Evolutionary conservation across 2,113 vertebrate genomes (phyloP).

Genomic region (Sigmodon hispidus): DNA sequence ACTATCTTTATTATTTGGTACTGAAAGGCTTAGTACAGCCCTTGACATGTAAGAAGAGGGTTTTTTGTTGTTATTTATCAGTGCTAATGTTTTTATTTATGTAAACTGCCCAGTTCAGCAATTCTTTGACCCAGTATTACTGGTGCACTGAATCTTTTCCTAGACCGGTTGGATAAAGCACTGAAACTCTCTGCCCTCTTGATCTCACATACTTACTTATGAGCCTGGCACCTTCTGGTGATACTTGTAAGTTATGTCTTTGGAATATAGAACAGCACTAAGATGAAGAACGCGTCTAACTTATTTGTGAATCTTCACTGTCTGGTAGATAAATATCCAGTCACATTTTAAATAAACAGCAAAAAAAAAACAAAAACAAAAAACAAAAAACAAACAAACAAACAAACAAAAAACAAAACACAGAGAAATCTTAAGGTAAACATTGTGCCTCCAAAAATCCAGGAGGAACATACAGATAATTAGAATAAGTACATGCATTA

Average conservation of each 20-base stretch:
- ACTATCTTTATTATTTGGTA: neutral
- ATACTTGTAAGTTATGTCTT: neutral
- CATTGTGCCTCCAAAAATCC: neutral
- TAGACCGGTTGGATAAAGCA: neutral
- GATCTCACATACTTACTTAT: neutral
- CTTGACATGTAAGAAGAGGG: neutral
- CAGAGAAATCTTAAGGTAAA: neutral
- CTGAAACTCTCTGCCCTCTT: neutral
- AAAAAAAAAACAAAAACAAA: neutral
- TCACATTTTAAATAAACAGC: conserved; percentile 4
- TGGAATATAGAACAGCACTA: neutral
- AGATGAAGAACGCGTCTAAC: neutral
- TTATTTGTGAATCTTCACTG: neutral
- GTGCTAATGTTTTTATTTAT: neutral
- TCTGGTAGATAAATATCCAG: neutral
- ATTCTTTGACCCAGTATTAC: conserved; percentile 13
- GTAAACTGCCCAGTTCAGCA: neutral
- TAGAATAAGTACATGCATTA: conserved; percentile 7
- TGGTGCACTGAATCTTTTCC: neutral
- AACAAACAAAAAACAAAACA: neutral
- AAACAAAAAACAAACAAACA: neutral
- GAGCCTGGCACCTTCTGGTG: neutral
- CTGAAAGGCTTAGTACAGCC: neutral
- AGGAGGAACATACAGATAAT: neutral
- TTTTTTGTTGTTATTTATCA: neutral